Evolutionary conservation across 2,888 invertebrate genomes (phyloP).

Genomic region (Protophormia terraenovae): DNA sequence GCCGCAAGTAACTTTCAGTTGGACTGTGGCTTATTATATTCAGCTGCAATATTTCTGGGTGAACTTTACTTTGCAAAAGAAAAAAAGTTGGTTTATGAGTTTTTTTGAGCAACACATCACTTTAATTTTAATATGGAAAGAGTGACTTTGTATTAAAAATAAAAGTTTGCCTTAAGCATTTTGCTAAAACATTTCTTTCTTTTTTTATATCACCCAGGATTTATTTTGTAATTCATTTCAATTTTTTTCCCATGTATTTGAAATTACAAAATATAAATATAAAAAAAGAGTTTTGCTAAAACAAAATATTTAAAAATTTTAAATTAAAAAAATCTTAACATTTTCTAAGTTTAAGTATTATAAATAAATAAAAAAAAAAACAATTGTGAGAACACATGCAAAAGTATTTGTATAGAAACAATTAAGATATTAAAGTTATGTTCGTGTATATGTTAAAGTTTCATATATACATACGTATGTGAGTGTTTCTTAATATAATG

Average conservation of each 20-base stretch:
- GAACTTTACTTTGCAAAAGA: not conserved
- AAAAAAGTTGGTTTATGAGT: not conserved
- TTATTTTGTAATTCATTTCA: not conserved
- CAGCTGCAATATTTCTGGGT: not conserved
- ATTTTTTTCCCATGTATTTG: not conserved
- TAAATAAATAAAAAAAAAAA: no score
- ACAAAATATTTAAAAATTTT: no score
- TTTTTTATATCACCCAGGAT: not conserved
- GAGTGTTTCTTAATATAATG: not conserved
- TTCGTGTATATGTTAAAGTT: not conserved
- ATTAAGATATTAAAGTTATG: not conserved
- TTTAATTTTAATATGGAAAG: not conserved
- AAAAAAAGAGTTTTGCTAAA: no score
- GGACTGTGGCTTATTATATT: not conserved
- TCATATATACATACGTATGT: not conserved
- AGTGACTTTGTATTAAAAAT: not conserved
- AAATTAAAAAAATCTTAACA: no score
- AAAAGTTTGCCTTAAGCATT: slow-evolving; percentile 22
- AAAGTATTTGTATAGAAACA: not conserved
- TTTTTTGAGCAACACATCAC: not conserved
- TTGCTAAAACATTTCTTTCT: not conserved
- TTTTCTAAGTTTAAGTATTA: no score
- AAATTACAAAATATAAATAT: no score
- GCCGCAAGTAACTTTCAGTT: not conserved
- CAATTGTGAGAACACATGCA: not conserved